A percentile compares a stretch with the other conserved stretches of the same genome.
These are phyloP conservation scores for Thalassophryne amazonica DNA, from an alignment of 2,797 vertebrate species.

Conservation along the genomic window DNA sequence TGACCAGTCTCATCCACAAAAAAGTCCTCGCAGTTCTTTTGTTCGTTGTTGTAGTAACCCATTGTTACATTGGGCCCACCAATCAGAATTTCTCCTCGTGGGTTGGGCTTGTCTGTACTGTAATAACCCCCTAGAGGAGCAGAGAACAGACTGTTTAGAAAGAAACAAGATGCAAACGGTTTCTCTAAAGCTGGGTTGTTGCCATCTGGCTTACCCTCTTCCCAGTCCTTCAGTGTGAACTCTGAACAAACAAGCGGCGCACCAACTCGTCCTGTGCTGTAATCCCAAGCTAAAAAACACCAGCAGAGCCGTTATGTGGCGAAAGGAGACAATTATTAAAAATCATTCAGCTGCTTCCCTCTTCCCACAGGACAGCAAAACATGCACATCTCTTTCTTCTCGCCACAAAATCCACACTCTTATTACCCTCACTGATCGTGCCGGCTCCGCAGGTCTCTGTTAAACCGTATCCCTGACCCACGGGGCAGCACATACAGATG, in stretches of 20 bases:
- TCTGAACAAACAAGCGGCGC: conserved; percentile 94
- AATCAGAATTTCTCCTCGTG: conserved; percentile 92
- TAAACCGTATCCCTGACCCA: conserved; percentile 97
- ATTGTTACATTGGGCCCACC: conserved; percentile 93
- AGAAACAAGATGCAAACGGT: fast-evolving
- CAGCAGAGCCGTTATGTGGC: background rate
- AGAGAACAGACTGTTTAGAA: background rate
- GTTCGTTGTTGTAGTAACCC: conserved; percentile 94
- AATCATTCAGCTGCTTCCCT: background rate
- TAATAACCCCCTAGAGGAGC: conserved; percentile 85
- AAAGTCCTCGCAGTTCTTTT: conserved; percentile 85
- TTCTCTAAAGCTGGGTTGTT: background rate
- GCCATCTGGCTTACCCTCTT: conserved; percentile 83
- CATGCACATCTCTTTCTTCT: background rate
- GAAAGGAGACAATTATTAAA: background rate
- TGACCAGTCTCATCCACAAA: conserved; percentile 87
- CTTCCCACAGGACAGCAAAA: background rate
- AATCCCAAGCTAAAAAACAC: conserved; percentile 87
- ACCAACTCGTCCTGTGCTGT: conserved; percentile 93
- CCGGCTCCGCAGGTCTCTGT: conserved; percentile 94
- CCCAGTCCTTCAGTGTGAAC: conserved; percentile 92
- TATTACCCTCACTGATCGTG: conserved; percentile 91
- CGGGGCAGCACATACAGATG: conserved; percentile 96
- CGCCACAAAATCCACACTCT: conserved; percentile 24
- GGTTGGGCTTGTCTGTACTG: conserved; percentile 90